These are phyloP conservation scores for Echinometra lucunter DNA, from an alignment of 53 echinoderm and acorn worm species.

Conservation along the genomic window DNA sequence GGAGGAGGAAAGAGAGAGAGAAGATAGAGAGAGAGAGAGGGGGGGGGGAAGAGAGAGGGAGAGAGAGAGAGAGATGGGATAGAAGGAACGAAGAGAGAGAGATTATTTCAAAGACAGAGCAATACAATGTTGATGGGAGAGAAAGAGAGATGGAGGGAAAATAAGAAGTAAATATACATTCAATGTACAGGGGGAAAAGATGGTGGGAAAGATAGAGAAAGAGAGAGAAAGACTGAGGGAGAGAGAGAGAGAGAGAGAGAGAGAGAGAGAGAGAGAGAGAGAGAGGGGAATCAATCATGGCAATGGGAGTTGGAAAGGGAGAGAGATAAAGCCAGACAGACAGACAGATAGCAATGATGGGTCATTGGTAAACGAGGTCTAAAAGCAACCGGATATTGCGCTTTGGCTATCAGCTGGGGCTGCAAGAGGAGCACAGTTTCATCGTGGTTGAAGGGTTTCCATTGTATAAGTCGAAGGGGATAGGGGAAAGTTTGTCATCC, in stretches of 20 bases:
- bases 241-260: not conserved
- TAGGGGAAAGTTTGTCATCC: no score
- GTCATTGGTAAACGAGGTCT: not conserved
- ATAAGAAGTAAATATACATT: no score
- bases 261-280: not conserved
- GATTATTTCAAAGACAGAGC: no score
- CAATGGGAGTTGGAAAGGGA: no score
- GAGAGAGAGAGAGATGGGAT: not conserved
- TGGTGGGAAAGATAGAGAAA: no score
- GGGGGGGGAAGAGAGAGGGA: not conserved
- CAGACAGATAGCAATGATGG: not conserved
- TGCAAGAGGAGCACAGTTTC: no score
- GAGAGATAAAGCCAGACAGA: not conserved
- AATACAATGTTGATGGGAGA: no score
- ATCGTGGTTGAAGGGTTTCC: no score
- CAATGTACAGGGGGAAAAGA: no score
- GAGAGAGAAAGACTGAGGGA: not conserved
- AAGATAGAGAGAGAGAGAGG: not conserved
- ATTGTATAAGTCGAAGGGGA: not conserved
- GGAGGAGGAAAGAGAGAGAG: not conserved
- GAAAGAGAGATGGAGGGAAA: not conserved
- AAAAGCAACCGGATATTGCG: no score
- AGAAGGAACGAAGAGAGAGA: no score
- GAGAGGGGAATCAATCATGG: no score
- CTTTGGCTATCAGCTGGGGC: not conserved